phyloP scores from a whole-genome alignment of 1,140 invertebrate genomes.

The Belonocnema kinseyi region DNA sequence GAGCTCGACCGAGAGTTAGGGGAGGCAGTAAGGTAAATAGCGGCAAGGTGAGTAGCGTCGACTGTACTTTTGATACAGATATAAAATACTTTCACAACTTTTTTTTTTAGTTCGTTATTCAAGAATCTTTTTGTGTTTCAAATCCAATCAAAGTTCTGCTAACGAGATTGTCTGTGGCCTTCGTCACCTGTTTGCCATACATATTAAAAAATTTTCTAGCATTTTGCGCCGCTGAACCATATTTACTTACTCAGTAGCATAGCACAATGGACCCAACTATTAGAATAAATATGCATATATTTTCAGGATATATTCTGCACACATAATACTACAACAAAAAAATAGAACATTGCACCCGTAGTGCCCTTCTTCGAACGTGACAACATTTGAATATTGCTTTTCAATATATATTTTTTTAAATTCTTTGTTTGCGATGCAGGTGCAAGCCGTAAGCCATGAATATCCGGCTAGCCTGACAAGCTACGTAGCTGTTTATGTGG shows the following conservation, averaged over 20 bases:
- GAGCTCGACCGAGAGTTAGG: no score
- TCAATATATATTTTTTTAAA: background rate
- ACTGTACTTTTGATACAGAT: no score
- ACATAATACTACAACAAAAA: background rate
- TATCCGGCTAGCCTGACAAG: background rate
- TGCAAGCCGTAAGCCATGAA: background rate
- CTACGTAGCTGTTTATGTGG: slow-evolving; percentile 6
- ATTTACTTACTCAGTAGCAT: slow-evolving; percentile 13
- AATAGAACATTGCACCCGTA: background rate
- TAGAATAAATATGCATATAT: slow-evolving; percentile 19
- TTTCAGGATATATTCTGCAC: background rate
- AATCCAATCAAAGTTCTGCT: no score
- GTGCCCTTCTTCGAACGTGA: background rate
- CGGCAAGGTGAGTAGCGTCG: no score
- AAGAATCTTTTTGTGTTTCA: no score
- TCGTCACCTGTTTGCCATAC: background rate
- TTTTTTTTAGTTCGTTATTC: no score
- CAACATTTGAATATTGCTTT: slow-evolving; percentile 4
- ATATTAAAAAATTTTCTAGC: background rate
- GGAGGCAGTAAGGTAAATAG: no score
- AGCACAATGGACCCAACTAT: background rate
- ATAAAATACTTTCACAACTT: no score
- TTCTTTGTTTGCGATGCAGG: background rate
- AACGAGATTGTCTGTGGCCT: no score
- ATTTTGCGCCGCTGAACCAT: background rate